These are phyloP conservation scores for Sphaerodactylus townsendi DNA, from an alignment of 2,113 vertebrate species.

Conservation along the genomic window DNA sequence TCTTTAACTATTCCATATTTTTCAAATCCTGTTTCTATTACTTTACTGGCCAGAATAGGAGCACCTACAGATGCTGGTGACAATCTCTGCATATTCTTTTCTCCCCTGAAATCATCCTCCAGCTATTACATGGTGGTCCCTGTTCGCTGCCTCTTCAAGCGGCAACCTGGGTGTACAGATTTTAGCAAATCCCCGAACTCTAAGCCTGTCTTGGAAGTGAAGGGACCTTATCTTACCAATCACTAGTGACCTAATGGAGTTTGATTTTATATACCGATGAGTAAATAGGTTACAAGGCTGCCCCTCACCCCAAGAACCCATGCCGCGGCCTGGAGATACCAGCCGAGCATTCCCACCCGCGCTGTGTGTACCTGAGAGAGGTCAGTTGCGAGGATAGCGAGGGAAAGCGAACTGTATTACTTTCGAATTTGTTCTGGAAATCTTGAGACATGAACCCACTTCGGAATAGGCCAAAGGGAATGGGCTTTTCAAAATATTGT, in stretches of 20 bases:
- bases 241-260: too few relatives aligned
- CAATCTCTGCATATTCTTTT: not conserved
- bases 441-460: not conserved
- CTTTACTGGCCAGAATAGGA: not conserved
- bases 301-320: not conserved
- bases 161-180: not conserved
- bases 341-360: not conserved
- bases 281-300: too few relatives aligned
- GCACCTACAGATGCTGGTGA: not conserved
- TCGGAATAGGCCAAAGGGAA: not conserved
- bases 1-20: not conserved
- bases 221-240: not conserved
- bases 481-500: not conserved
- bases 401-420: too few relatives aligned
- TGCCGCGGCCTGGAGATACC: not conserved
- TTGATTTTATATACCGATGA: too few relatives aligned
- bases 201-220: not conserved
- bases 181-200: not conserved
- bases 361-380: not conserved
- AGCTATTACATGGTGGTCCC: not conserved
- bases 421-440: not conserved
- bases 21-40: not conserved
- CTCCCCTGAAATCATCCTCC: not conserved
- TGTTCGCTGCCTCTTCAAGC: not conserved
- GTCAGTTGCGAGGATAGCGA: too few relatives aligned